Conservation (phyloP, 1,140 invertebrate genomes). For the Hyles vespertilio region DNA sequence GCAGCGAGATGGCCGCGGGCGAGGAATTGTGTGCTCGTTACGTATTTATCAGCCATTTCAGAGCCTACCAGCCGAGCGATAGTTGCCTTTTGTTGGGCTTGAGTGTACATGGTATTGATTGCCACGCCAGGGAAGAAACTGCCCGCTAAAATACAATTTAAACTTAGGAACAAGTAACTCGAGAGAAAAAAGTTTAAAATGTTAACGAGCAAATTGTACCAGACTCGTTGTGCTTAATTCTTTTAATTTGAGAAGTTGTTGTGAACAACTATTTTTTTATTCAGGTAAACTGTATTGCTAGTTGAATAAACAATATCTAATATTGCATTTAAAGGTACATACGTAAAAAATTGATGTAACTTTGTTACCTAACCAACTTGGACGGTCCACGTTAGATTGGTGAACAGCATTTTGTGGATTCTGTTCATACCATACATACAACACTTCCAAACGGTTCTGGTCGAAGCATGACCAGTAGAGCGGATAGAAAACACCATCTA, state of each 20-base stretch:
- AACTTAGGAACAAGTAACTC: no score
- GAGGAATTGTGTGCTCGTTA: conserved; percentile 62
- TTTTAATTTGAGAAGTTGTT: no score
- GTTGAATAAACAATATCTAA: no score
- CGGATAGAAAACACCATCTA: conserved; percentile 47
- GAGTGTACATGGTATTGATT: conserved; percentile 53
- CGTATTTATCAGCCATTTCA: conserved; percentile 45
- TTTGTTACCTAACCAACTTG: conserved; percentile 50
- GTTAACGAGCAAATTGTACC: no score
- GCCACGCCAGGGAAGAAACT: conserved; percentile 52
- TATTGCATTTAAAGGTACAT: no score
- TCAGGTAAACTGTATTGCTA: no score
- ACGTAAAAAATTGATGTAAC: no score
- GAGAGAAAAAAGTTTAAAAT: no score
- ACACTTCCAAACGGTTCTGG: conserved; percentile 47
- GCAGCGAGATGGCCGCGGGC: conserved; percentile 82
- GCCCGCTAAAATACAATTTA: conserved; percentile 40
- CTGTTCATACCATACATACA: conserved; percentile 58
- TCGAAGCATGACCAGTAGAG: conserved; percentile 61
- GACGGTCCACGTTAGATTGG: conserved; percentile 51
- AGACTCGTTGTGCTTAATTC: no score
- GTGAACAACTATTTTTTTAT: no score
- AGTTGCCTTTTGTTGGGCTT: conserved; percentile 43
- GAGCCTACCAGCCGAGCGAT: conserved; percentile 46
- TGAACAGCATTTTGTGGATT: conserved; percentile 43